phyloP scores from a whole-genome alignment of 2,888 invertebrate genomes.

The Galerucella nymphaeae region DNA sequence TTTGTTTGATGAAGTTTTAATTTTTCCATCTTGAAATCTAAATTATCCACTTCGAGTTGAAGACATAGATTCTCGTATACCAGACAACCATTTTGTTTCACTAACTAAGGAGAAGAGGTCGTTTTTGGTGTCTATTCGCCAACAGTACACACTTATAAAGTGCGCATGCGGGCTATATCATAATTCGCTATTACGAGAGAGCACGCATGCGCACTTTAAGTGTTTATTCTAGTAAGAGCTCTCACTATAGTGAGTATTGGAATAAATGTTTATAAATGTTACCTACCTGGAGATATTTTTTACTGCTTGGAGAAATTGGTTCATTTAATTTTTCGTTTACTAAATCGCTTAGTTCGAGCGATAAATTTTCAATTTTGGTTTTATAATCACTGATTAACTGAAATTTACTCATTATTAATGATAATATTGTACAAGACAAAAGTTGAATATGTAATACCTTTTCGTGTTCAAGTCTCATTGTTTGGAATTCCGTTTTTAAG shows the following conservation, averaged over 20 bases:
- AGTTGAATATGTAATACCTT: slow-evolving; percentile 48
- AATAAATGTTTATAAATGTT: not conserved
- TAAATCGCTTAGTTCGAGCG: slow-evolving; percentile 57
- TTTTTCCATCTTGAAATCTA: slow-evolving; percentile 55
- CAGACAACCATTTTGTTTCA: slow-evolving; percentile 62
- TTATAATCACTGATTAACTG: slow-evolving; percentile 58
- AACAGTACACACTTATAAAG: too few relatives aligned
- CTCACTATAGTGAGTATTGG: too few relatives aligned
- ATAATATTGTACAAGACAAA: not conserved
- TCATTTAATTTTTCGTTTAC: slow-evolving; percentile 56
- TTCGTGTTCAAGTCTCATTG: slow-evolving; percentile 57
- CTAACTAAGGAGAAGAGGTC: slow-evolving; percentile 56
- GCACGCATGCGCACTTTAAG: too few relatives aligned
- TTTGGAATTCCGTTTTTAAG: slow-evolving; percentile 57
- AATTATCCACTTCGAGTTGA: slow-evolving; percentile 60
- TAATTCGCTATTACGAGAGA: too few relatives aligned
- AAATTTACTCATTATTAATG: slow-evolving; percentile 33
- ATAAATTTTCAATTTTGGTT: slow-evolving; percentile 57
- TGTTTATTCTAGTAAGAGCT: too few relatives aligned
- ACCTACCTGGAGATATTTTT: slow-evolving; percentile 62
- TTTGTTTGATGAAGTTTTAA: slow-evolving; percentile 53
- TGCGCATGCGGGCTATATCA: too few relatives aligned
- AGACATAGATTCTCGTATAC: slow-evolving; percentile 63
- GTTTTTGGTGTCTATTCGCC: too few relatives aligned
- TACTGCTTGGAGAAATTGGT: slow-evolving; percentile 61